These are phyloP conservation scores for Pollimyrus isidori DNA, from an alignment of 2,113 vertebrate species.

Conservation along the genomic window DNA sequence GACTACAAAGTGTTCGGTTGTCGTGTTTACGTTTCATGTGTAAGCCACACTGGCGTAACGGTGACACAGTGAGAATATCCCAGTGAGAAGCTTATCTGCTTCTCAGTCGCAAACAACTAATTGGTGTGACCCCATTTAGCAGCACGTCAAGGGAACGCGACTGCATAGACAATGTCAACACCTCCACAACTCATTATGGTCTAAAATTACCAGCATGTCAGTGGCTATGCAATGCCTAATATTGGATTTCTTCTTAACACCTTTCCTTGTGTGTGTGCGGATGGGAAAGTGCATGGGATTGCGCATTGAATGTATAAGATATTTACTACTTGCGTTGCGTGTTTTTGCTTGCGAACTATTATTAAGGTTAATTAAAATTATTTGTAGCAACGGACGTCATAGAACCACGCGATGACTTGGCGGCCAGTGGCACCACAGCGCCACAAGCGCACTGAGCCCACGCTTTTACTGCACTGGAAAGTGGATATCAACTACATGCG, in stretches of 20 bases:
- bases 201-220: slow-evolving; percentile 55
- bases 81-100: background rate
- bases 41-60: slow-evolving; percentile 4
- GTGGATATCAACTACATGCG: background rate
- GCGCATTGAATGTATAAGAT: background rate
- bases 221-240: slow-evolving; percentile 37
- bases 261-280: background rate
- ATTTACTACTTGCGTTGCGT: background rate
- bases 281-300: background rate
- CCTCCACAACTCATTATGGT: slow-evolving; percentile 61
- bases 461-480: background rate
- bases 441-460: background rate
- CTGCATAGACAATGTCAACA: slow-evolving; percentile 54
- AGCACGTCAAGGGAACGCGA: slow-evolving; percentile 46
- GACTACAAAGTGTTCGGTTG: background rate
- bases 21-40: slow-evolving; percentile 6
- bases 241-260: background rate
- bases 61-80: slow-evolving; percentile 9
- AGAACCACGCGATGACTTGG: background rate
- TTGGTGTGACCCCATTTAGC: slow-evolving; percentile 66
- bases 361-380: background rate
- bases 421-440: background rate
- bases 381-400: background rate
- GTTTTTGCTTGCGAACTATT: background rate
- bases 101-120: slow-evolving; percentile 48